Base-by-base conservation (phyloP, 2,113 vertebrate genomes). In the Ondatra zibethicus region DNA sequence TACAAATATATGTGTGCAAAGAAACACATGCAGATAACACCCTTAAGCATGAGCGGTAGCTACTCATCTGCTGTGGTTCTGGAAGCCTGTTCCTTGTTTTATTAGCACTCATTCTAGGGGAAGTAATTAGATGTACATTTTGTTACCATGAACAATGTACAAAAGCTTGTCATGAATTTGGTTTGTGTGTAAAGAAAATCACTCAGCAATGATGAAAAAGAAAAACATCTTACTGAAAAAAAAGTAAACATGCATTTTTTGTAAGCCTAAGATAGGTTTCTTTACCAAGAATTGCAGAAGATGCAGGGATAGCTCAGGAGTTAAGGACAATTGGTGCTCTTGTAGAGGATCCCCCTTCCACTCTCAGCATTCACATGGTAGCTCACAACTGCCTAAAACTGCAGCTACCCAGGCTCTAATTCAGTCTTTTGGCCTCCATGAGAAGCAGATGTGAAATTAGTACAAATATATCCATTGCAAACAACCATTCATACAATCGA, bases 231-330 rank as follows among this genome's bases (percentile, higher is more conserved):
- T 55, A 89, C 7, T 29, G 25, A 39, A 29, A 55, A 23, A 50
- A 77, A 77, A 55, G 7, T n/a, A 77, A 77, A 31, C 29, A 77
- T 33, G 55, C 36, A 55, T 33, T 78, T n/a, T 42, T 0, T 16
- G 7, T 45, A 63, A 86, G 5, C 0, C 19, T 16, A 16, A 55
- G 47, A 39, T 0, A 0, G 5, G 1, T 13, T 70, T 39, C 16
- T 58, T 61, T 31, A 42, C 58, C 63, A 65, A 45, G 23, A 42
- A 19, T 31, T 85, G 58, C 19, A 14, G 1, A 85, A 3, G 25
- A 7, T 42, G 1, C 3, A 39, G 80, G 23, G 12, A 42, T 42
- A 84, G 23, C 7, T 84, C 3, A 61, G 21, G 55, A 61, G 58
- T 63, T 84, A 42, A 42, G n/a, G 13, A 27, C 13, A 27, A n/a